phyloP scores from a whole-genome alignment of 2,797 vertebrate genomes.

The Sardinella longiceps region DNA sequence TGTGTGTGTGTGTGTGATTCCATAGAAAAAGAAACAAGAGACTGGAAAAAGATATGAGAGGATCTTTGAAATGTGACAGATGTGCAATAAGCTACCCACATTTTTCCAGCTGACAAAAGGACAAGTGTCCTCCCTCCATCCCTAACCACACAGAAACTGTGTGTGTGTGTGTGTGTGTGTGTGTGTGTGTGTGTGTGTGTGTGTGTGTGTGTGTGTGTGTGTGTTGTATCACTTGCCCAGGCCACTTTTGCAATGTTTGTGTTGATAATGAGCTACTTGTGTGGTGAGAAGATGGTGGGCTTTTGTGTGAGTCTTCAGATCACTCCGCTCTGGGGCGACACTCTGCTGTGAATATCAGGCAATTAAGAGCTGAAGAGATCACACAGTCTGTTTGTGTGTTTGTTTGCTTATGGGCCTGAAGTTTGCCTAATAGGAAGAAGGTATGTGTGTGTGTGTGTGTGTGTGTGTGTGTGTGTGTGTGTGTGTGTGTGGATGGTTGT shows the following conservation, averaged over 20 bases:
- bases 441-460: neutral
- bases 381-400: neutral
- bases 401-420: neutral
- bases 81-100: neutral
- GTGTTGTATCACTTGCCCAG: neutral
- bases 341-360: constrained; percentile 3
- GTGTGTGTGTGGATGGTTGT: neutral
- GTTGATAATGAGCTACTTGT: constrained; percentile 20
- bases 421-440: neutral
- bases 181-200: neutral
- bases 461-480: constrained; percentile 8
- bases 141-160: no score
- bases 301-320: constrained; percentile 16
- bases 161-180: no score
- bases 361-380: neutral
- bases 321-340: neutral
- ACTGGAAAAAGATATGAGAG: neutral
- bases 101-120: no score
- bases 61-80: neutral
- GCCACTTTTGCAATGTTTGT: constrained; percentile 5
- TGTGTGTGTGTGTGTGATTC: neutral
- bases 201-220: constrained; percentile 16
- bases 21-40: neutral
- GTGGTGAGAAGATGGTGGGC: constrained; percentile 3
- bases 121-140: neutral